Evolutionary conservation across 1,140 invertebrate genomes (phyloP), one percentile per base, ranked within the genome.

Genomic region (Drosophila takahashii): DNA sequence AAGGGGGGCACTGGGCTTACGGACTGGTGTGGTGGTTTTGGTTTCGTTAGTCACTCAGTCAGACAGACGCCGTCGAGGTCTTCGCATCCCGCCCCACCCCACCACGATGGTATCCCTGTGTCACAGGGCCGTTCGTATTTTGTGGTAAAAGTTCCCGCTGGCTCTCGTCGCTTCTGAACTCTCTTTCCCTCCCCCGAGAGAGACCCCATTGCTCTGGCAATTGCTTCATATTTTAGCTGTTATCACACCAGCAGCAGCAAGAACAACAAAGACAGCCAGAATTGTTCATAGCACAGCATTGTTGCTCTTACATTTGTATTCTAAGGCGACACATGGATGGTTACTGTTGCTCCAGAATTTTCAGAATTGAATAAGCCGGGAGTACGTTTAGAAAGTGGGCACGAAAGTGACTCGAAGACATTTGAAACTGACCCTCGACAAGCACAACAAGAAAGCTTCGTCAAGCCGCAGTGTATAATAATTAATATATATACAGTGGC

Each of bases 91-190:
- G 6, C 13, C 34, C n/a, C 36, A 8, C 22, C 41, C 8, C 22
- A 22, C 64, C 47, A 54, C 64, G 76, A 61, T 70, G 54, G 62
- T 62, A 42, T 47, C 22, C 47, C 67, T 67, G 57, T 62, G 54
- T 45, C 39, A 50, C 61, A 53, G 62, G 64, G 60, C 51, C 70
- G 47, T 54, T 83, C 57, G 75, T 79, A 71, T 64, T 83, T 75
- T 81, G 79, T 87, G 83, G 83, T 83, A 79, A 75, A 87, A 86
- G 78, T 66, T 56, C 80, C 85, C 70, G 71, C 61, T 79, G 66
- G 60, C 65, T 80, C 73, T 81, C 51, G 26, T 27, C 41, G n/a
- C 39, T 57, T 29, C 34, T 54, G 60, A 36, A 18, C 65, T 42
- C 54, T 45, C 34, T 54, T 29, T 27, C 37, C 22, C 42, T 42